Percentiles rank a stretch among this genome's conserved stretches.
Conservation (phyloP, 2,888 invertebrate species). For the Drosophila koepferae region DNA sequence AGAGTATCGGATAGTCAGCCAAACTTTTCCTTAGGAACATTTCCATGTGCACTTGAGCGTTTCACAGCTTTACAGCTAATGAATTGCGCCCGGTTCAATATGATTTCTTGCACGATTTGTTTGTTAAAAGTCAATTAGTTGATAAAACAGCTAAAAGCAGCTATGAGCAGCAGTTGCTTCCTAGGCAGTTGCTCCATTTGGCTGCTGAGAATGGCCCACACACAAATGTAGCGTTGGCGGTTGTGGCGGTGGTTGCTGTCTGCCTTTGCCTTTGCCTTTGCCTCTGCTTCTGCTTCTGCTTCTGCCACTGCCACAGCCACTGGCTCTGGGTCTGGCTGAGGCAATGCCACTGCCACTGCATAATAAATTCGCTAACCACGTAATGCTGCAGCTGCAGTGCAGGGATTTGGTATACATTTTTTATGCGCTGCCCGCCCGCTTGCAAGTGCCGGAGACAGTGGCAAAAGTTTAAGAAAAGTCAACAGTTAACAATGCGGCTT, state of each 20-base stretch:
- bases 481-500: conserved; percentile 81
- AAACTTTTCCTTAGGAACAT: not conserved
- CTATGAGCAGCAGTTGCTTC: conserved; percentile 22
- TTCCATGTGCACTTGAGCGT: conserved; percentile 48
- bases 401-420: conserved; percentile 81
- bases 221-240: conserved; percentile 58
- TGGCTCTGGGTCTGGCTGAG: conserved; percentile 4
- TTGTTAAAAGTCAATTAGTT: conserved; percentile 79
- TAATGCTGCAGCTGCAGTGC: conserved; percentile 84
- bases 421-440: conserved; percentile 78
- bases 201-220: conserved; percentile 18
- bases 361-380: conserved; percentile 85
- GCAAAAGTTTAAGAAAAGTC: conserved; percentile 81
- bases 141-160: conserved; percentile 48
- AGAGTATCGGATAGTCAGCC: conserved; percentile 33
- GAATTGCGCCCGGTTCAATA: conserved; percentile 73
- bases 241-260: conserved; percentile 25
- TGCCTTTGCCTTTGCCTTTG: conserved; percentile 6
- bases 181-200: conserved; percentile 26
- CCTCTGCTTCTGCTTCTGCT: conserved; percentile 1
- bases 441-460: conserved; percentile 56
- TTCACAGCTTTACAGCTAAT: conserved; percentile 59
- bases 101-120: conserved; percentile 82
- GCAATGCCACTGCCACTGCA: conserved; percentile 70
- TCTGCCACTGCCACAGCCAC: conserved; percentile 10